Percentiles rank a stretch among this genome's conserved stretches.
Evolutionary conservation across 2,113 vertebrate genomes (phyloP).

Genomic region (Coracopsis vasa): DNA sequence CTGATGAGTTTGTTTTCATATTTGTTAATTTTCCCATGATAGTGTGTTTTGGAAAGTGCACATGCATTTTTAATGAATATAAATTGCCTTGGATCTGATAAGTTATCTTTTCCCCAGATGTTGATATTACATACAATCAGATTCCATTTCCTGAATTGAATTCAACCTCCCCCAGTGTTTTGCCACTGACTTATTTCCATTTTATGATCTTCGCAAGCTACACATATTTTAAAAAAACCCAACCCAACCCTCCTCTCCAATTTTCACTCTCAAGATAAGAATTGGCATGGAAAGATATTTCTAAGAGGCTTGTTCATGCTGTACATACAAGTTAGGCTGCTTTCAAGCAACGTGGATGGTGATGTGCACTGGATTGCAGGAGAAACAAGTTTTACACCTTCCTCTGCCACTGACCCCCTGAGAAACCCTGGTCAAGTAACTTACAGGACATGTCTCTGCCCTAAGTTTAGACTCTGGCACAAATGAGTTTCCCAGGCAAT

Average conservation of each 20-base stretch:
- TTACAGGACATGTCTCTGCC: background rate
- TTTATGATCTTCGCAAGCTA: background rate
- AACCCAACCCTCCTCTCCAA: rapidly evolving
- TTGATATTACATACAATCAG: background rate
- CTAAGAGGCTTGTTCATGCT: background rate
- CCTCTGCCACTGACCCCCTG: background rate
- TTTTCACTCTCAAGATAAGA: background rate
- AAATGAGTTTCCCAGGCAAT: background rate
- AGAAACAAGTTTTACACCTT: background rate
- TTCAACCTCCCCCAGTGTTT: background rate
- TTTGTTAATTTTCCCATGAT: background rate
- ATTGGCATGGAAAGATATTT: background rate
- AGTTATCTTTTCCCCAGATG: background rate
- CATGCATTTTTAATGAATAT: conserved; percentile 5
- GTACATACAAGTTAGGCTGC: background rate
- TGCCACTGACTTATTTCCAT: background rate
- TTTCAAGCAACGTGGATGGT: background rate
- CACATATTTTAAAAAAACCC: background rate
- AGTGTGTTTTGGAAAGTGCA: background rate
- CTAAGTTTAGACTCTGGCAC: background rate
- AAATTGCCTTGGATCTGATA: background rate
- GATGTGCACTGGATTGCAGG: background rate
- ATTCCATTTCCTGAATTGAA: background rate
- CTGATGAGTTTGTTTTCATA: conserved; percentile 17
- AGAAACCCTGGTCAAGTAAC: background rate